A percentile compares a stretch with the other conserved stretches of the same genome.
phyloP scores from a whole-genome alignment of 2,888 invertebrate genomes.

The Lepeophtheirus nordmannii region DNA sequence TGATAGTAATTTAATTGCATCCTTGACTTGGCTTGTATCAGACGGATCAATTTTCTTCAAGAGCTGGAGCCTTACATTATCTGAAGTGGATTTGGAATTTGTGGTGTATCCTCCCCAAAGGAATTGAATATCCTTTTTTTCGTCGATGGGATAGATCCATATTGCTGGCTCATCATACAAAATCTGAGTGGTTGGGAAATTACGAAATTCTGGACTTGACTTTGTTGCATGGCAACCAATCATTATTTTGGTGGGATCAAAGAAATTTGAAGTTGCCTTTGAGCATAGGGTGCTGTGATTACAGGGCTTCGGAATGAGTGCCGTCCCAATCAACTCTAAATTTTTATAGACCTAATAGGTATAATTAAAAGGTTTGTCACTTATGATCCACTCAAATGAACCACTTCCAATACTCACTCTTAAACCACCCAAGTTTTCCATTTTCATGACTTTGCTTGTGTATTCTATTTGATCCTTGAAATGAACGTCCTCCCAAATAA shows the following conservation, averaged over 20 bases:
- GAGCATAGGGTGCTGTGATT: not conserved
- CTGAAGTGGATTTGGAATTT: not conserved
- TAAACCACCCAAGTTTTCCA: constrained; percentile 13
- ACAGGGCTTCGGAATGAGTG: not conserved
- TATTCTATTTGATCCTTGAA: not conserved
- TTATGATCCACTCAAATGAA: no score
- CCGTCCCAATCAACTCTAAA: constrained; percentile 6
- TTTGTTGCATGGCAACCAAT: constrained; percentile 13
- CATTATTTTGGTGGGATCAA: constrained; percentile 5
- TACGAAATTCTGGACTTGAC: not conserved
- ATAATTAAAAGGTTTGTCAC: no score
- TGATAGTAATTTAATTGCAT: not conserved
- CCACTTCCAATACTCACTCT: no score
- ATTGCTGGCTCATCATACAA: constrained; percentile 15
- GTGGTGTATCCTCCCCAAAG: constrained; percentile 11
- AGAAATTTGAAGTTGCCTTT: not conserved
- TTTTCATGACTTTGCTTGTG: not conserved
- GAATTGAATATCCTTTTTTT: not conserved
- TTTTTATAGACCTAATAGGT: not conserved
- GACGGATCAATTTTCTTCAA: constrained; percentile 11
- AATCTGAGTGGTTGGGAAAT: not conserved
- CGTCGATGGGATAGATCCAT: not conserved
- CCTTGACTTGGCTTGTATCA: not conserved
- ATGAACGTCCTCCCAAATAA: constrained; percentile 1
- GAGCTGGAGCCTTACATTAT: not conserved